Evolutionary conservation across 2,113 vertebrate genomes (phyloP), one percentile per base, ranked within the genome.

Genomic region (Columbina picui): DNA sequence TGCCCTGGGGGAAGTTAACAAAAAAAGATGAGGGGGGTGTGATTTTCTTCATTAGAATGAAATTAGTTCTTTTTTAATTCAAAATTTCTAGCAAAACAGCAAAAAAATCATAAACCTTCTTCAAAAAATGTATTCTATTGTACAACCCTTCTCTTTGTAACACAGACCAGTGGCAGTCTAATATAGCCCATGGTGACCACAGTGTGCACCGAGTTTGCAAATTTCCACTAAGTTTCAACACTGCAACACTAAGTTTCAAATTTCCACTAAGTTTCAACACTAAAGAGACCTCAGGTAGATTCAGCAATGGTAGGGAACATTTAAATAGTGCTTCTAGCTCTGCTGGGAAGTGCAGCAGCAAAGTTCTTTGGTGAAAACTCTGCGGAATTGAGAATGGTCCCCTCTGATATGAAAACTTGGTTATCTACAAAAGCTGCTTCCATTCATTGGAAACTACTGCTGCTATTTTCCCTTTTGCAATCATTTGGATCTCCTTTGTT

Each of bases 371-470:
- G 19, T 55, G 26, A 47, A 67, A 88, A 56, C 82, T 77, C 32
- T 56, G 43, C 2, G 18, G 67, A 38, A 67, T 30, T 34, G 60
- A 84, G 63, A 86, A 81, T 3, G 12, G 52, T 75, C 43, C 34
- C 10, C 12, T 90, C 79, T 53, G 88, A 86, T 75, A 80, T 16
- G 63, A 91, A 74, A 93, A 94, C 2, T 71, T 38, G 21, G 25
- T 45, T 52, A 93, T 45, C 68, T 95, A 70, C 84, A 74, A 89
- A 95, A 96, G 56, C 71, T 75, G 34, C 60, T 87, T 77, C 89
- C 36, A 78, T 63, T 89, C 73, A 52, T 19, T 57, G 76, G 50
- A 87, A 92, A 71, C 14, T 15, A 75, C 73, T 60, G 79, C 82
- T 77, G 34, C 25, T 27, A 85, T 61, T 90, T 90, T 49, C 20